These are phyloP conservation scores for Drosophila subobscura DNA, from an alignment of 1,140 invertebrate genomes.

Conservation along the genomic window DNA sequence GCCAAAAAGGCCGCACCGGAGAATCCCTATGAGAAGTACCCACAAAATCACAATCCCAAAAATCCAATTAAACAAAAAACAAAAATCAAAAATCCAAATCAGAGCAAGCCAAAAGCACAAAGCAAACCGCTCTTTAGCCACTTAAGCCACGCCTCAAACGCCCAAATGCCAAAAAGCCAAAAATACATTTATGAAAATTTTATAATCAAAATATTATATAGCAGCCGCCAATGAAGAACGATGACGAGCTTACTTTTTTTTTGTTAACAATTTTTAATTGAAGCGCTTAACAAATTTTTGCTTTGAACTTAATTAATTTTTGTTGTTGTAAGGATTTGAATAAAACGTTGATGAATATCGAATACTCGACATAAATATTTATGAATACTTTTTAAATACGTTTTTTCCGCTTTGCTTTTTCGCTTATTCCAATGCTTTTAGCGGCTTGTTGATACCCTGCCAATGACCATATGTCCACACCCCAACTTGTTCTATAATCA, in stretches of 20 bases:
- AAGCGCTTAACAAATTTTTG: slow-evolving; percentile 11
- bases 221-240: too few relatives aligned
- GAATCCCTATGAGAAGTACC: slow-evolving; percentile 79
- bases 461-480: background rate
- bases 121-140: slow-evolving; percentile 29
- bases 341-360: slow-evolving; percentile 20
- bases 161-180: background rate
- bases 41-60: slow-evolving; percentile 14
- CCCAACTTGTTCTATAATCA: too few relatives aligned
- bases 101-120: slow-evolving; percentile 30
- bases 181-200: background rate
- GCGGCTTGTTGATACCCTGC: slow-evolving; percentile 17
- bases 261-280: slow-evolving; percentile 19
- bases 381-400: slow-evolving; percentile 31
- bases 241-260: too few relatives aligned
- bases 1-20: slow-evolving; percentile 51
- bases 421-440: slow-evolving; percentile 33
- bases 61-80: background rate
- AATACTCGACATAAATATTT: slow-evolving; percentile 1
- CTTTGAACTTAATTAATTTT: slow-evolving; percentile 8
- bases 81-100: slow-evolving; percentile 35
- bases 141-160: slow-evolving; percentile 24
- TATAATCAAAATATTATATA: background rate
- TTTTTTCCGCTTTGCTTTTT: slow-evolving; percentile 36
- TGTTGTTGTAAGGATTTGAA: slow-evolving; percentile 36